These are phyloP conservation scores for Acanthiza pusilla DNA, from an alignment of 2,797 vertebrate species.

Conservation along the genomic window DNA sequence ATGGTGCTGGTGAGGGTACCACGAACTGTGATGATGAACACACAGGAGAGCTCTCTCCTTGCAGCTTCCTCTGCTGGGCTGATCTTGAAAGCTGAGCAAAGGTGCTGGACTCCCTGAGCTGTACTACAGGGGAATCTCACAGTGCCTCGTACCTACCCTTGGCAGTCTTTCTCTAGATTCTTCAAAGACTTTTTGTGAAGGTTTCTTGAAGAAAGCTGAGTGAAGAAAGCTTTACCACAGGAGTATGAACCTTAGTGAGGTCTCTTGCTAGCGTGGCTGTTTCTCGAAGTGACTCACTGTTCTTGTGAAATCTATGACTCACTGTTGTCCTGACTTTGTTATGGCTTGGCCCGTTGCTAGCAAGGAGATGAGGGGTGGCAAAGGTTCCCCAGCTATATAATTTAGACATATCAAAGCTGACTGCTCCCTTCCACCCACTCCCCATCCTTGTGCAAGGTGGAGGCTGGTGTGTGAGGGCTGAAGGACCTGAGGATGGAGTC, in stretches of 20 bases:
- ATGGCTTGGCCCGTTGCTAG: neutral
- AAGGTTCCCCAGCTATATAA: neutral
- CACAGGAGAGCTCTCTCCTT: neutral
- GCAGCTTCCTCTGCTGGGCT: neutral
- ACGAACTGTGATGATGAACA: neutral
- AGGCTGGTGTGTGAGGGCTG: neutral
- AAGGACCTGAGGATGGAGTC: neutral
- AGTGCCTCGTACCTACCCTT: neutral
- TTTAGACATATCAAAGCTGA: neutral
- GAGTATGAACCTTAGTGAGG: neutral
- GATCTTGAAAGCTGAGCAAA: neutral
- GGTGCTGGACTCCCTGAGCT: neutral
- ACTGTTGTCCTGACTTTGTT: slow-evolving; percentile 26
- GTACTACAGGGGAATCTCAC: neutral
- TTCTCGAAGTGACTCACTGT: slow-evolving; percentile 24
- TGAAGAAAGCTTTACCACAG: neutral
- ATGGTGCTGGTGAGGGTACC: neutral
- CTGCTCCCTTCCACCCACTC: slow-evolving; percentile 31
- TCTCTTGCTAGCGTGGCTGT: neutral
- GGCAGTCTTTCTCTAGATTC: neutral
- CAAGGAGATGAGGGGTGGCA: neutral
- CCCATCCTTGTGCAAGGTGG: neutral
- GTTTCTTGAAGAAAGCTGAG: neutral
- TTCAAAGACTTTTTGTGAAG: neutral
- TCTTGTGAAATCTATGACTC: slow-evolving; percentile 47